phyloP scores from a whole-genome alignment of 2,113 vertebrate species.

The Beaufortia kweichowensis region DNA sequence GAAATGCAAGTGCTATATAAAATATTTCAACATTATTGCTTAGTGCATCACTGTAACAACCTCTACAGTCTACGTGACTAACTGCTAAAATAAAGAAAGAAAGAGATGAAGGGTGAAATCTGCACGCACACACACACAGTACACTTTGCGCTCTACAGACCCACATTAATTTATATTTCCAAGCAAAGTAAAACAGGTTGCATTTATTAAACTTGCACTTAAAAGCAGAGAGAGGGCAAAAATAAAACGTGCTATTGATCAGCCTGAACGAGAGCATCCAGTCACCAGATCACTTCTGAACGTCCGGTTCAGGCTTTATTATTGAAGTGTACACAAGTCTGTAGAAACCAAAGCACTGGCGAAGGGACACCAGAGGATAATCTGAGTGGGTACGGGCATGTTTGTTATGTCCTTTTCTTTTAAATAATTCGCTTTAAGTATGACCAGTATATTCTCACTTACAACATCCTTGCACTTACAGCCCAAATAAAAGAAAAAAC shows the following conservation, averaged over 20 bases:
- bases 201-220: conserved; percentile 84
- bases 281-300: conserved; percentile 85
- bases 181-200: conserved; percentile 84
- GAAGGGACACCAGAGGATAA: conserved; percentile 82
- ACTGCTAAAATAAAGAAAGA: not conserved
- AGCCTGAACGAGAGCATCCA: conserved; percentile 89
- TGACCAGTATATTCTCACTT: conserved; percentile 92
- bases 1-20: too few species aligned
- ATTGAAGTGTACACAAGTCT: conserved; percentile 89
- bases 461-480: conserved; percentile 86
- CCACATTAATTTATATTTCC: conserved; percentile 69
- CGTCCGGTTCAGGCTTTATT: conserved; percentile 91
- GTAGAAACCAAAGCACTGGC: conserved; percentile 88
- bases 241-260: conserved; percentile 74
- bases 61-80: too few species aligned
- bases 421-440: conserved; percentile 91
- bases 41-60: too few species aligned
- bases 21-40: too few species aligned
- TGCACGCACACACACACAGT: conserved; percentile 61
- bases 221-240: conserved; percentile 81
- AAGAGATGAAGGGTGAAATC: conserved; percentile 55
- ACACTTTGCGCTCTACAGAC: conserved; percentile 28
- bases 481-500: conserved; percentile 71
- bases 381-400: conserved; percentile 66
- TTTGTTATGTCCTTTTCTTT: conserved; percentile 63